Evolutionary conservation across 2,888 invertebrate genomes (phyloP).

Genomic region (Altica lythri): DNA sequence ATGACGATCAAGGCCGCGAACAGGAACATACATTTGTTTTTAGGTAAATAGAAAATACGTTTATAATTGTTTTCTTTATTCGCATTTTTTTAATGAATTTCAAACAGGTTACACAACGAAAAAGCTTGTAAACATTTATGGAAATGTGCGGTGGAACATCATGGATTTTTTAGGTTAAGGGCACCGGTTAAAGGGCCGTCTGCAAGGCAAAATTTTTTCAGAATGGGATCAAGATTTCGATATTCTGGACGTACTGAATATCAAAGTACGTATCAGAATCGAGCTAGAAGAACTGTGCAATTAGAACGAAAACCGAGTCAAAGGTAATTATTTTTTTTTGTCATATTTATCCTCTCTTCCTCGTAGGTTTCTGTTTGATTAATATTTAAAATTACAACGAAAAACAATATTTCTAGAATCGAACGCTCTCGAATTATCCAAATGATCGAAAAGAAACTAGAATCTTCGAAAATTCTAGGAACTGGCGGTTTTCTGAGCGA

Average conservation of each 20-base stretch:
- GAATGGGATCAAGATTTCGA: slow-evolving; percentile 97
- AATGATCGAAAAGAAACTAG: too few relatives aligned
- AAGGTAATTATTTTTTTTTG: slow-evolving; percentile 58
- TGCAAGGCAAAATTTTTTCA: slow-evolving; percentile 93
- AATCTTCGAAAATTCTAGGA: too few relatives aligned
- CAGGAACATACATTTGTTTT: slow-evolving; percentile 99
- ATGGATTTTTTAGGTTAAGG: slow-evolving; percentile 95
- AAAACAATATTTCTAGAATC: too few relatives aligned
- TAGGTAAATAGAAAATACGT: slow-evolving; percentile 60
- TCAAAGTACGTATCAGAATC: slow-evolving; percentile 90
- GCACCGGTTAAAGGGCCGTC: slow-evolving; percentile 87
- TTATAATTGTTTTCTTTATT: too few relatives aligned
- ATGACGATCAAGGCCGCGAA: slow-evolving; percentile 94
- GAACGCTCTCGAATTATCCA: too few relatives aligned
- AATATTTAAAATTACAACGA: too few relatives aligned
- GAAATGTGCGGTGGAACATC: slow-evolving; percentile 99
- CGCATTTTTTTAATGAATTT: too few relatives aligned
- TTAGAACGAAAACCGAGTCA: slow-evolving; percentile 97
- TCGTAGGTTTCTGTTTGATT: too few relatives aligned
- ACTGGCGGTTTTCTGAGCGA: too few relatives aligned
- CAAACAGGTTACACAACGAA: slow-evolving; percentile 86
- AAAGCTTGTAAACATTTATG: slow-evolving; percentile 99
- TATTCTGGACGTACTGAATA: slow-evolving; percentile 92
- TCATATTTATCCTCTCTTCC: background rate
- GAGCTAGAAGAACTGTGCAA: slow-evolving; percentile 90